Conservation (phyloP, 2,797 vertebrate genomes). For the Macrochelys suwanniensis region DNA sequence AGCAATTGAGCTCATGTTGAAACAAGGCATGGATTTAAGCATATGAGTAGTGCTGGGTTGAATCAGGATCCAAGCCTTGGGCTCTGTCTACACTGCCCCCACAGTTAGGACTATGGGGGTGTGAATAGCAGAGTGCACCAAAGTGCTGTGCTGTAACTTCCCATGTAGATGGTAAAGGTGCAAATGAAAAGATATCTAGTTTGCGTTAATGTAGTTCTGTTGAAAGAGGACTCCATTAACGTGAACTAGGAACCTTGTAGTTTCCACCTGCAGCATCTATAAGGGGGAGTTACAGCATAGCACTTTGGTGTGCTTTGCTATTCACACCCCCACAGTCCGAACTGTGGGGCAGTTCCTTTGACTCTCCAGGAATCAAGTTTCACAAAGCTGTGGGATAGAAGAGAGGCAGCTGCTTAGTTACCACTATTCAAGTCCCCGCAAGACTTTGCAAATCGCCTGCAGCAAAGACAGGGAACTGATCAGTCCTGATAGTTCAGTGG, state of each 20-base stretch:
- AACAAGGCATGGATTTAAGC: conserved; percentile 5
- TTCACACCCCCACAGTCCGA: neutral
- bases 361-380: neutral
- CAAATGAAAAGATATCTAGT: neutral
- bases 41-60: neutral
- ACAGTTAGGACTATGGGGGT: neutral
- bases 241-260: neutral
- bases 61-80: neutral
- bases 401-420: neutral
- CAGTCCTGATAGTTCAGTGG: conserved; percentile 29
- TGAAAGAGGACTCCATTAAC: neutral
- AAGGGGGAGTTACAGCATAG: neutral
- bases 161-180: neutral
- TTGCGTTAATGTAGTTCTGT: neutral
- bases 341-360: neutral
- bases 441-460: neutral
- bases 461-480: neutral
- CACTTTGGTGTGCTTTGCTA: neutral
- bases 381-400: neutral
- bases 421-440: neutral
- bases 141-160: neutral
- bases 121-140: neutral
- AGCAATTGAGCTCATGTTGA: neutral
- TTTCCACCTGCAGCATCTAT: neutral
- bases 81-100: neutral